These are phyloP conservation scores for Tragopan temminckii DNA, from an alignment of 2,797 vertebrate species.

Conservation along the genomic window DNA sequence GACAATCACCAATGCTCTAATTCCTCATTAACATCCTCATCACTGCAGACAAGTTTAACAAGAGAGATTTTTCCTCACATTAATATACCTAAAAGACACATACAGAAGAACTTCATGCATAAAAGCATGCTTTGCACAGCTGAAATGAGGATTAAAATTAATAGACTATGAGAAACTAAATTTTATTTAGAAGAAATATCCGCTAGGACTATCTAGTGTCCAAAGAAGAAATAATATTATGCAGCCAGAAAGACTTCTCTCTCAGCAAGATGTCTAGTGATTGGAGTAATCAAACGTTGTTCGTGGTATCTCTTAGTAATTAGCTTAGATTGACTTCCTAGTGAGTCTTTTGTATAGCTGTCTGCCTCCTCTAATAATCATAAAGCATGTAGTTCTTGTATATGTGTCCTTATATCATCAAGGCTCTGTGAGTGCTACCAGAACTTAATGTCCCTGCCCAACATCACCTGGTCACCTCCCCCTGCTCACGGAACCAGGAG, in stretches of 20 bases:
- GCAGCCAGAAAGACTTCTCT: background rate
- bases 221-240: background rate
- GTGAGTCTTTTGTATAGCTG: background rate
- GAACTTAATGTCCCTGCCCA: background rate
- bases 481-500: background rate
- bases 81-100: constrained; percentile 24
- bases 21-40: constrained; percentile 33
- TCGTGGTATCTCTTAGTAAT: background rate
- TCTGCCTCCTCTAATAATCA: background rate
- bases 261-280: background rate
- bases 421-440: background rate
- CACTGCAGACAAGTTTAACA: background rate
- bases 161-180: background rate
- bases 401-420: background rate
- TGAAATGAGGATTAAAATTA: constrained; percentile 20
- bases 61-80: background rate
- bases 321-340: background rate
- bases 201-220: background rate
- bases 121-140: background rate
- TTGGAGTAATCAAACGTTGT: background rate
- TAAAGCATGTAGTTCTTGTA: background rate
- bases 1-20: background rate
- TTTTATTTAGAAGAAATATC: background rate
- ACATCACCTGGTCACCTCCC: background rate
- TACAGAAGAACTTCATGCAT: background rate